phyloP scores from a whole-genome alignment of 1,140 invertebrate genomes.

The Drosophila cardini region DNA sequence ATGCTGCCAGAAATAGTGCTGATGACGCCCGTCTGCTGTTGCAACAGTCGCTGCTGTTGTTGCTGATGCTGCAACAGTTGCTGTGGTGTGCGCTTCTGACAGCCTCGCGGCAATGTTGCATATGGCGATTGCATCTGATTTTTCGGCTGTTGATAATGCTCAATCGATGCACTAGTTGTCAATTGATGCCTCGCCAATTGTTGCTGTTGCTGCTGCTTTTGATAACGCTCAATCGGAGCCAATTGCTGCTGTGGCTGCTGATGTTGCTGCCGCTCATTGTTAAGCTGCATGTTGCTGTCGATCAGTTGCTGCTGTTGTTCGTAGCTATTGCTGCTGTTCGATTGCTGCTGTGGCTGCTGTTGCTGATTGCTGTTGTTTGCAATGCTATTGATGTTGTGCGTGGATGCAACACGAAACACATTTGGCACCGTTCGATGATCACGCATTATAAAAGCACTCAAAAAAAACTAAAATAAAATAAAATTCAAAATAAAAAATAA shows the following conservation, averaged over 20 bases:
- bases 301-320: slow-evolving; percentile 39
- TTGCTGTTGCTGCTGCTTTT: slow-evolving; percentile 41
- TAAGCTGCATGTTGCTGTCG: slow-evolving; percentile 32
- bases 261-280: slow-evolving; percentile 47
- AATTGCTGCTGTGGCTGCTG: slow-evolving; percentile 39
- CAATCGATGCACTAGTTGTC: slow-evolving; percentile 75
- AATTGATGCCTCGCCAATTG: slow-evolving; percentile 58
- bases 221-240: too few relatives aligned
- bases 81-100: slow-evolving; percentile 29
- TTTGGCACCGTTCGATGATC: slow-evolving; percentile 79
- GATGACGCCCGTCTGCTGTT: slow-evolving; percentile 64
- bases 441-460: slow-evolving; percentile 57
- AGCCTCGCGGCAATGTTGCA: slow-evolving; percentile 70
- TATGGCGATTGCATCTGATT: slow-evolving; percentile 70
- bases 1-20: slow-evolving; percentile 80
- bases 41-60: slow-evolving; percentile 36
- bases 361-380: slow-evolving; percentile 18
- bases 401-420: slow-evolving; percentile 81
- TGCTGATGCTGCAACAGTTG: slow-evolving; percentile 29
- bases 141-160: slow-evolving; percentile 48
- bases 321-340: slow-evolving; percentile 45
- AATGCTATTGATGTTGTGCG: slow-evolving; percentile 75
- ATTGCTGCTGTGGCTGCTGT: slow-evolving; percentile 32
- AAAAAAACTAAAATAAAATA: slow-evolving; percentile 2
- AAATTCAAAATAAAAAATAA: slow-evolving; percentile 3